Evolutionary conservation across 2,797 vertebrate species (phyloP).

Genomic region (Pseudochromis fuscus): DNA sequence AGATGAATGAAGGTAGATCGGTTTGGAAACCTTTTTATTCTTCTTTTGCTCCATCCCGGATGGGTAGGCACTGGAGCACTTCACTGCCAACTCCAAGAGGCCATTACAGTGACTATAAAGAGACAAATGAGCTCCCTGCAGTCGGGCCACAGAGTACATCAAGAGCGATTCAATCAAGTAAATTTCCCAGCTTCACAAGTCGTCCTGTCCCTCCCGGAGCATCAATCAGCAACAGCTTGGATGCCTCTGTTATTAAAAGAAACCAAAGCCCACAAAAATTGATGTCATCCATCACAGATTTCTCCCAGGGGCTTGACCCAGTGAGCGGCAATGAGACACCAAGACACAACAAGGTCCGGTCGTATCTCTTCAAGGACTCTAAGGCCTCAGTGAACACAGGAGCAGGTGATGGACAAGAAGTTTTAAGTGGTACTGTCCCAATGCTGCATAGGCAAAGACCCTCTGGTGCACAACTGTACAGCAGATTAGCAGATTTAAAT

Average conservation of each 20-base stretch:
- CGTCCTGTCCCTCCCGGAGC: slow-evolving; percentile 8
- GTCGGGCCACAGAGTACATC: slow-evolving; percentile 5
- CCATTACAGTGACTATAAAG: slow-evolving; percentile 25
- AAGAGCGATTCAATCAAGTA: slow-evolving; percentile 22
- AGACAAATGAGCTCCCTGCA: slow-evolving; percentile 30
- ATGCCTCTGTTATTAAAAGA: slow-evolving; percentile 31
- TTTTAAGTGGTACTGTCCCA: not conserved
- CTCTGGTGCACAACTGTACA: not conserved
- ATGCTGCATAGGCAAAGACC: not conserved
- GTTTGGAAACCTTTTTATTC: slow-evolving; percentile 5
- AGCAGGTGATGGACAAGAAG: not conserved
- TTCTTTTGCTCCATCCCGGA: slow-evolving; percentile 19
- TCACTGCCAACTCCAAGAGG: not conserved
- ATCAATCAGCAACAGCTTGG: slow-evolving; percentile 13
- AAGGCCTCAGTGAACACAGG: not conserved
- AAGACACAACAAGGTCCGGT: slow-evolving; percentile 14
- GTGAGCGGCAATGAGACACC: not conserved
- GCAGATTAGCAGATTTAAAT: slow-evolving; percentile 5
- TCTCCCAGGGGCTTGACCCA: slow-evolving; percentile 7
- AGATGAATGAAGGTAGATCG: not conserved
- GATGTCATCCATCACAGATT: slow-evolving; percentile 19
- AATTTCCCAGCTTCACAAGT: slow-evolving; percentile 17
- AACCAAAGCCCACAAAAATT: slow-evolving; percentile 21
- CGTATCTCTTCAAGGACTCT: slow-evolving; percentile 50
- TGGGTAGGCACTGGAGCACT: slow-evolving; percentile 13